Evolutionary conservation across 2,113 vertebrate species (phyloP).

Genomic region (Globicephala melas): DNA sequence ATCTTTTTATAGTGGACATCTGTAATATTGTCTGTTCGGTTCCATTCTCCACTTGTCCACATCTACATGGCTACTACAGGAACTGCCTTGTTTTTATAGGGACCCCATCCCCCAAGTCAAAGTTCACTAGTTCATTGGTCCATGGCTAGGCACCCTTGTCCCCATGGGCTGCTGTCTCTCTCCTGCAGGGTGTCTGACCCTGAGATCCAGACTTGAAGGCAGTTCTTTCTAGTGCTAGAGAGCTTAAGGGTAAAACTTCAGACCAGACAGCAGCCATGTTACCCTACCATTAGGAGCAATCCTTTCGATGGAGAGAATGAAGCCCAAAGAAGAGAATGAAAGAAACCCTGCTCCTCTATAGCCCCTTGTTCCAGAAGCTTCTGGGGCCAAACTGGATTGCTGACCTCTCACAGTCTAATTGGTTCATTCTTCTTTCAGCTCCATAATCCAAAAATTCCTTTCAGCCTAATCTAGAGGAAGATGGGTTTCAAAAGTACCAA

Average conservation of each 20-base stretch:
- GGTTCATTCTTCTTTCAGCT: neutral
- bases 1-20: neutral
- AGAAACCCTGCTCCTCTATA: neutral
- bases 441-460: neutral
- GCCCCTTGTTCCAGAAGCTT: neutral
- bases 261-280: neutral
- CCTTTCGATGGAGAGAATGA: neutral
- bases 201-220: neutral
- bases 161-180: too few species aligned
- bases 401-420: neutral
- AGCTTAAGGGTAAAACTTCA: neutral
- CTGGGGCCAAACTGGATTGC: neutral
- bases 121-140: too few species aligned
- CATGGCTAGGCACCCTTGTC: fast-evolving
- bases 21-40: neutral
- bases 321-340: neutral
- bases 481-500: neutral
- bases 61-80: neutral
- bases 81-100: too few species aligned
- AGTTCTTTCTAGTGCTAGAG: neutral
- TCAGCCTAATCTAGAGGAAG: neutral
- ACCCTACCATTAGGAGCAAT: neutral
- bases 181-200: neutral
- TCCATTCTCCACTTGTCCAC: neutral
- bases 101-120: neutral